Conservation (phyloP, 2,797 vertebrate genomes). For the Syndactyla subalaris region DNA sequence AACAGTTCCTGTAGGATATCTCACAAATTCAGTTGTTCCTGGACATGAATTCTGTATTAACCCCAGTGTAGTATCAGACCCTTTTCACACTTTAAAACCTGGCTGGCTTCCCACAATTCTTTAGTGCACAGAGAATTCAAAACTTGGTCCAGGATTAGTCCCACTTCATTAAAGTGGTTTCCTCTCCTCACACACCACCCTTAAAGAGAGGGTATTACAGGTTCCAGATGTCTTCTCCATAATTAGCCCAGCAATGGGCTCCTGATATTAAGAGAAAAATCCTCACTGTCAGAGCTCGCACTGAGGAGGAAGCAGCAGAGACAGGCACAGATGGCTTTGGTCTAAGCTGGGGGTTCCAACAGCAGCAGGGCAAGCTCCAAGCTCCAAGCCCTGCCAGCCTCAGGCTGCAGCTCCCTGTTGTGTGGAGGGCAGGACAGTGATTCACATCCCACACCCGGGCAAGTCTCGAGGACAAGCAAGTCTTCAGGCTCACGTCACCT, state of each 20-base stretch:
- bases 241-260: neutral
- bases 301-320: neutral
- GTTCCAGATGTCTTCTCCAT: neutral
- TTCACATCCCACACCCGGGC: neutral
- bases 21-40: neutral
- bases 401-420: neutral
- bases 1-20: neutral
- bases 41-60: neutral
- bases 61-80: neutral
- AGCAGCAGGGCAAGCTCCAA: neutral
- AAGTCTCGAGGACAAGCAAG: neutral
- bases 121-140: neutral
- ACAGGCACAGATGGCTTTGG: neutral
- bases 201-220: neutral
- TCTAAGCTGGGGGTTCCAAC: neutral
- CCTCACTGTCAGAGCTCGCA: neutral
- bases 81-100: neutral
- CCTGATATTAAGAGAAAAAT: neutral
- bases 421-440: fast-evolving
- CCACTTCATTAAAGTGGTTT: neutral
- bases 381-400: neutral
- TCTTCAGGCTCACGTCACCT: neutral
- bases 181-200: neutral
- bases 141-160: neutral
- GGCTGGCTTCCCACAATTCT: neutral